phyloP scores from a whole-genome alignment of 2,797 vertebrate species.

The Parauchenoglanis punctatus region DNA sequence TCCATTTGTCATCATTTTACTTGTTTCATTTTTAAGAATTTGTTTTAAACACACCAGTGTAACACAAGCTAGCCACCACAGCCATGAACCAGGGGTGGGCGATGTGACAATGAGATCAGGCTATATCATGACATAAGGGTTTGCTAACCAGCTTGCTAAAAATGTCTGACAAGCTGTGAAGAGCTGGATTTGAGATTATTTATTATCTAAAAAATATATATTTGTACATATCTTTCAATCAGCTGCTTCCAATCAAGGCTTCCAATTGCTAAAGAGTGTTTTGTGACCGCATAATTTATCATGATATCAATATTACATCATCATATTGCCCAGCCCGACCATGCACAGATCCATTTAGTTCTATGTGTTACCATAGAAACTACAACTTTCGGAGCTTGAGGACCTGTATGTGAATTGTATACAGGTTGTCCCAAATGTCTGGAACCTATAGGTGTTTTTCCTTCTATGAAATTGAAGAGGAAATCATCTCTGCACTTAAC shows the following conservation, averaged over 20 bases:
- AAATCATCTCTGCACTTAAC: too few relatives aligned
- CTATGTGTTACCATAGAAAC: slow-evolving; percentile 5
- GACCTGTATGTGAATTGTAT: background rate
- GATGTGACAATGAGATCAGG: background rate
- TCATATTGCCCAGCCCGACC: background rate
- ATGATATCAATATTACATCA: background rate
- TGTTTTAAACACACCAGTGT: background rate
- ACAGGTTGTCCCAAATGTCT: background rate
- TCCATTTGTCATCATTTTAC: background rate
- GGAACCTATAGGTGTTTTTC: too few relatives aligned
- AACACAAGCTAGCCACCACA: background rate
- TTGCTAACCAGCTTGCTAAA: background rate
- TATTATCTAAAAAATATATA: too few relatives aligned
- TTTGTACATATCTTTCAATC: background rate
- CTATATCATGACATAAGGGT: background rate
- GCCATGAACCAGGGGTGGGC: background rate
- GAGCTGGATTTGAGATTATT: too few relatives aligned
- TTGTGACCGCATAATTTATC: background rate
- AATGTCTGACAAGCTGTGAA: background rate
- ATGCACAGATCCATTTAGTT: background rate
- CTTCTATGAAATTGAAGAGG: too few relatives aligned
- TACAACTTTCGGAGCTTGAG: background rate
- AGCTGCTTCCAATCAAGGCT: background rate
- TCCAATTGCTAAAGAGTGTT: too few relatives aligned
- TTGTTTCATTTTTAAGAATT: background rate